Evolutionary conservation across 2,888 invertebrate species (phyloP).

Genomic region (Orthonychiurus folsomi): DNA sequence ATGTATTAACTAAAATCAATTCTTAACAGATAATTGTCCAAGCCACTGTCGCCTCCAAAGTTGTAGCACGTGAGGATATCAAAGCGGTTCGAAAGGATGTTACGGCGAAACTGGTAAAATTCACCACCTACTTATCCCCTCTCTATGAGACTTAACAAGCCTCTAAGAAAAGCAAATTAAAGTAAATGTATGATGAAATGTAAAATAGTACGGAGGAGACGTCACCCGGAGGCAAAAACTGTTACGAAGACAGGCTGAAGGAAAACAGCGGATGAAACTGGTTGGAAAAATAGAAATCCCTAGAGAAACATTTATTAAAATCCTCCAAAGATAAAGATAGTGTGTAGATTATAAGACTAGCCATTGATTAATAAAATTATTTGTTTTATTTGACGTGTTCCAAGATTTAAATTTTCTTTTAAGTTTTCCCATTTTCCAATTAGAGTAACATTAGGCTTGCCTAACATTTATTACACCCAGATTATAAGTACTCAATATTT

Average conservation of each 20-base stretch:
- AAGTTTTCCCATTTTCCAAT: no score
- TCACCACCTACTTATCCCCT: no score
- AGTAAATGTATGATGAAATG: slow-evolving; percentile 2
- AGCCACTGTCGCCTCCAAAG: slow-evolving; percentile 66
- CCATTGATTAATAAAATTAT: background rate
- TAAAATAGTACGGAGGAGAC: slow-evolving; percentile 79
- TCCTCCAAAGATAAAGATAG: slow-evolving; percentile 62
- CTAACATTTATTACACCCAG: no score
- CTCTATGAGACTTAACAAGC: no score
- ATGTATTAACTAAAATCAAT: slow-evolving; percentile 5
- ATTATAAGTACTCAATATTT: no score
- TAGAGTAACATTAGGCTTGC: no score
- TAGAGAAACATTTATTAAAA: slow-evolving; percentile 84
- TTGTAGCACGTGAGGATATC: slow-evolving; percentile 74
- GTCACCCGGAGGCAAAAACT: slow-evolving; percentile 80
- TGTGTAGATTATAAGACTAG: slow-evolving; percentile 12
- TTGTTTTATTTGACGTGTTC: no score
- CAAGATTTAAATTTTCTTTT: no score
- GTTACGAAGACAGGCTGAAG: slow-evolving; percentile 78
- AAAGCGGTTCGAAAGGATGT: slow-evolving; percentile 87
- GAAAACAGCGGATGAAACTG: slow-evolving; percentile 85
- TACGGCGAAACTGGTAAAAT: slow-evolving; percentile 83
- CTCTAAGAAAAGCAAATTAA: no score
- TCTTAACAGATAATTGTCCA: slow-evolving; percentile 67
- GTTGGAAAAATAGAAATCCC: slow-evolving; percentile 86